phyloP scores from a whole-genome alignment of 2,888 invertebrate genomes.

The Cepaea hortensis region DNA sequence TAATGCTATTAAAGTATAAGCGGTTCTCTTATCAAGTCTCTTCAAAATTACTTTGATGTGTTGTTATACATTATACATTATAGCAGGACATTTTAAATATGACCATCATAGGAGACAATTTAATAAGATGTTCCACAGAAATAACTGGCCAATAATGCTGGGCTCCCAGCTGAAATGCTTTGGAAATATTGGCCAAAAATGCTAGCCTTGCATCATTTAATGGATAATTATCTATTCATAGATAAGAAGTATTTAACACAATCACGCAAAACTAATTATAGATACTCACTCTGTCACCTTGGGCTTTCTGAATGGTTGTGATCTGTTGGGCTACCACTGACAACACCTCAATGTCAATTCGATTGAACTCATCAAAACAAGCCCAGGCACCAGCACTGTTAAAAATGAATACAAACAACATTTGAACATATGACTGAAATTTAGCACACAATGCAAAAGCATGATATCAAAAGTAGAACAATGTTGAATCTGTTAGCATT shows the following conservation, averaged over 20 bases:
- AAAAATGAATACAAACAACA: not conserved
- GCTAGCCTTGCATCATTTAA: not conserved
- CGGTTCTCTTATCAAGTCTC: too few relatives aligned
- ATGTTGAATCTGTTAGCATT: too few relatives aligned
- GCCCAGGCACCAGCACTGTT: conserved; percentile 81
- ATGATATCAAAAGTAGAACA: too few relatives aligned
- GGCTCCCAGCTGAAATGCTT: not conserved
- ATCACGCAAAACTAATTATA: too few relatives aligned
- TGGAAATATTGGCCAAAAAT: not conserved
- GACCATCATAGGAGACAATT: not conserved
- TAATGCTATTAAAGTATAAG: too few relatives aligned
- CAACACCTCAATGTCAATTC: conserved; percentile 76
- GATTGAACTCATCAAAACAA: conserved; percentile 77
- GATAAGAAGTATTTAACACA: too few relatives aligned
- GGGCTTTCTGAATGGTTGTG: conserved; percentile 80
- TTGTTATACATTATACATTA: too few relatives aligned
- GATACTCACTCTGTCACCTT: conserved; percentile 69
- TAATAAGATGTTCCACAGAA: not conserved
- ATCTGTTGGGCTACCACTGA: conserved; percentile 76
- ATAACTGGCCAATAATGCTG: not conserved
- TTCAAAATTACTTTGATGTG: too few relatives aligned
- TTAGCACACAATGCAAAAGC: too few relatives aligned
- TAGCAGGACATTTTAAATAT: too few relatives aligned
- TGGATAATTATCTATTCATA: too few relatives aligned
- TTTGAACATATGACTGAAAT: not conserved